Base-by-base conservation (phyloP, 2,113 vertebrate genomes). In the Rhinoderma darwinii region DNA sequence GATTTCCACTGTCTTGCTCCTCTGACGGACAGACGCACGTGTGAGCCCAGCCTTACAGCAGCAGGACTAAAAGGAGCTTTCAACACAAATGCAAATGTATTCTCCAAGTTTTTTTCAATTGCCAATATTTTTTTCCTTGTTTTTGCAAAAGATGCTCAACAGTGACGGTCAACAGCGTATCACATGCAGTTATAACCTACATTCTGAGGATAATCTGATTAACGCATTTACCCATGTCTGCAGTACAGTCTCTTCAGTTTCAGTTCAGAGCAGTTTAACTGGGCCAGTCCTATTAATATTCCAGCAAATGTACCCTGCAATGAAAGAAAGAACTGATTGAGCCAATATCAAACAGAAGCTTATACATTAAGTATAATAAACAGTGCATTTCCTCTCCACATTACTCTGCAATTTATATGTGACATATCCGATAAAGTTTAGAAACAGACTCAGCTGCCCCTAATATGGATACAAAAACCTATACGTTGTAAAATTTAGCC, bases 161-260 rank as follows among this genome's bases (percentile, higher is more conserved):
- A n/a, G n/a, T n/a, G n/a, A n/a, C n/a, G n/a, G n/a, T n/a, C n/a
- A n/a, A 14, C 27, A 68, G 10, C 54, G 22, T 1, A 25, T 56
- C 54, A 25, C 25, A 15, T 8, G 12, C 11, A 30, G 25, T 11
- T 4, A 25, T 56, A 56, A 3, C 18, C 50, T 51, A 51, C 5
- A 20, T 2, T 17, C 22, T 56, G 59, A 63, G 4, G 3, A n/a
- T n/a, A n/a, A 59, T 10, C 56, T n/a, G 56, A n/a, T n/a, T 25
- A 25, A 7, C n/a, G 8, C 10, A 72, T 25, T 90, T 47, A 98
- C 97, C 97, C 97, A 0, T 98, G 96, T 89, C 97, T 93, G 89
- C 96, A 98, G 88, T 96, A 97, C 2, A 98, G 96, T 27, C 96
- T 92, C 92, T 97, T 98, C 8, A 98, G 92, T 90, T 98, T 98